Conservation (phyloP, 2,888 invertebrate species). For the Euphydryas editha region DNA sequence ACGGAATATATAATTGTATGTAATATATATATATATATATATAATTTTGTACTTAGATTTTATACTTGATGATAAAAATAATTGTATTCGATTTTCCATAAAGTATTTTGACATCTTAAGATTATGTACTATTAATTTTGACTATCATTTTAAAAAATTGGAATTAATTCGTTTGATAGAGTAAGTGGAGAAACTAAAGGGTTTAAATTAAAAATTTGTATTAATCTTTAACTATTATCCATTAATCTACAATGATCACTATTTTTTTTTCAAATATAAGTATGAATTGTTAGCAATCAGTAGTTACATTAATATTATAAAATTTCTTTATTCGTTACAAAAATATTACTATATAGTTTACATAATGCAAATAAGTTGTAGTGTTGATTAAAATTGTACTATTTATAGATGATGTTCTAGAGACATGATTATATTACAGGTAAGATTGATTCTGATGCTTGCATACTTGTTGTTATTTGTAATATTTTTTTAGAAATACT, state of each 20-base stretch:
- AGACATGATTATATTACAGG: not conserved
- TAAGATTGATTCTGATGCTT: constrained; percentile 8
- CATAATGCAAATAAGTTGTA: constrained; percentile 9
- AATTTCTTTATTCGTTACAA: constrained; percentile 23
- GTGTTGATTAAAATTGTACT: constrained; percentile 21
- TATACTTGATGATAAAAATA: not conserved
- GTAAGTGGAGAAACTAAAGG: not conserved
- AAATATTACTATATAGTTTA: constrained; percentile 28
- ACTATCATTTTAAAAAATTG: no score
- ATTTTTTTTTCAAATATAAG: constrained; percentile 1
- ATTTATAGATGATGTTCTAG: not conserved
- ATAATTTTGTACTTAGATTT: constrained; percentile 11
- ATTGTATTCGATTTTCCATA: not conserved
- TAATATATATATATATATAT: no score
- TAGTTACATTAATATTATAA: constrained; percentile 20
- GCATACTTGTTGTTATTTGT: not conserved
- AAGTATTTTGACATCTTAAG: constrained; percentile 1
- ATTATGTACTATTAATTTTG: not conserved
- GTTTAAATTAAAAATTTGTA: not conserved
- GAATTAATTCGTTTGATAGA: not conserved
- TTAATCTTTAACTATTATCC: not conserved
- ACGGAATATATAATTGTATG: not conserved
- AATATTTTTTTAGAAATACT: constrained; percentile 2
- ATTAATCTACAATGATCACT: constrained; percentile 1
- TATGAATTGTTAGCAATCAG: constrained; percentile 10